These are phyloP conservation scores for Indri indri DNA, from an alignment of 2,113 vertebrate genomes.

Conservation along the genomic window DNA sequence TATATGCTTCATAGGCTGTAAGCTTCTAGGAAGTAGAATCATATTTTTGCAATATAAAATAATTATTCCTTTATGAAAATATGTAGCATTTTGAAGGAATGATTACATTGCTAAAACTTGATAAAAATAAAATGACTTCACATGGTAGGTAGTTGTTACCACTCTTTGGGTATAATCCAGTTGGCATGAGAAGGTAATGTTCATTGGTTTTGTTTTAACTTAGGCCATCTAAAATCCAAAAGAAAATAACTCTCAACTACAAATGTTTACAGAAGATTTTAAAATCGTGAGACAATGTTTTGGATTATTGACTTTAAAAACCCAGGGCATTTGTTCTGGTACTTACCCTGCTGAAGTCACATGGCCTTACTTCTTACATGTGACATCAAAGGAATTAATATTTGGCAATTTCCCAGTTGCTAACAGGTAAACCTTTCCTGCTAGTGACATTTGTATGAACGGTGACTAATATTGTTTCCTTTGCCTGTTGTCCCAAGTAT, in stretches of 20 bases:
- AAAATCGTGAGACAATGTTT: background rate
- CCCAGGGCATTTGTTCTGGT: background rate
- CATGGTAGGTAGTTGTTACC: background rate
- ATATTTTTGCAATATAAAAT: background rate
- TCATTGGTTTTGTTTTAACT: constrained; percentile 19
- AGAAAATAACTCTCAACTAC: background rate
- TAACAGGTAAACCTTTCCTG: constrained; percentile 31
- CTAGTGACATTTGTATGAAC: constrained; percentile 43
- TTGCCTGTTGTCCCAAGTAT: background rate
- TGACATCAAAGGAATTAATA: constrained; percentile 41
- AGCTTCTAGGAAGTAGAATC: background rate
- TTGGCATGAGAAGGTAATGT: background rate
- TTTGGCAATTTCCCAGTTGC: constrained; percentile 48
- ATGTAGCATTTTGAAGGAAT: background rate
- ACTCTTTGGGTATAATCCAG: background rate
- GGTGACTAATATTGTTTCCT: constrained; percentile 47
- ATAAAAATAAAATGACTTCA: constrained; percentile 6
- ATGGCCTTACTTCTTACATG: constrained; percentile 12
- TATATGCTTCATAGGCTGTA: background rate
- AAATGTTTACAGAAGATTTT: constrained; percentile 24
- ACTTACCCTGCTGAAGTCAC: background rate
- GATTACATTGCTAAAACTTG: background rate
- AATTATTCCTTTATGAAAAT: background rate
- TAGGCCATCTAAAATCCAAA: constrained; percentile 17
- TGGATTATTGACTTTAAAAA: constrained; percentile 1